Conservation (phyloP, 1,140 invertebrate genomes). For the Rhyacophila brunnea region DNA sequence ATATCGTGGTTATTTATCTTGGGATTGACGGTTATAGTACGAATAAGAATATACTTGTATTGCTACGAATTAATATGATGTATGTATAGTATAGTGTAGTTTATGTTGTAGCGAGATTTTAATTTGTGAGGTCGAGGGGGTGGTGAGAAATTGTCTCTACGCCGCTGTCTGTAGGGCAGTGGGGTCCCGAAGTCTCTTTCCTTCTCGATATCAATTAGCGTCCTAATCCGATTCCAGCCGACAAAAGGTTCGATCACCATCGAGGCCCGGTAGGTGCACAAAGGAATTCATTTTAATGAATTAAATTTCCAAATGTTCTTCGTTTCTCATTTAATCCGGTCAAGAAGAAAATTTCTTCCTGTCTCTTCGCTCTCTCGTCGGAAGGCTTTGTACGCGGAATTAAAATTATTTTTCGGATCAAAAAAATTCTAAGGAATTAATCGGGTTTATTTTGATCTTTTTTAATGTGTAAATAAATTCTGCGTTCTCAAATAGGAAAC, state of each 20-base stretch:
- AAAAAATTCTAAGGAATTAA: too few relatives aligned
- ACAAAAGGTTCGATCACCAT: constrained; percentile 36
- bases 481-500: too few relatives aligned
- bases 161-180: neutral
- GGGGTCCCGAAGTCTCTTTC: constrained; percentile 11
- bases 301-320: constrained; percentile 31
- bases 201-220: constrained; percentile 35
- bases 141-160: neutral
- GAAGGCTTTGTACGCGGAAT: neutral
- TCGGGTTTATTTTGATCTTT: too few relatives aligned
- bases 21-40: too few relatives aligned
- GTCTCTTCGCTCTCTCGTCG: neutral
- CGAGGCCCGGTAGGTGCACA: constrained; percentile 25
- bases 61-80: too few relatives aligned
- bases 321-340: constrained; percentile 9
- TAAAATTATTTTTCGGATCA: constrained; percentile 1
- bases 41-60: too few relatives aligned
- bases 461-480: too few relatives aligned
- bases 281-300: constrained; percentile 37
- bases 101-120: too few relatives aligned
- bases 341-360: constrained; percentile 1
- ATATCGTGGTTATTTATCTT: too few relatives aligned
- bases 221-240: constrained; percentile 31
- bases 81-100: too few relatives aligned
- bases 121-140: neutral